Conservation (phyloP, 2,888 invertebrate genomes). For the Pachymerium ferrugineum region DNA sequence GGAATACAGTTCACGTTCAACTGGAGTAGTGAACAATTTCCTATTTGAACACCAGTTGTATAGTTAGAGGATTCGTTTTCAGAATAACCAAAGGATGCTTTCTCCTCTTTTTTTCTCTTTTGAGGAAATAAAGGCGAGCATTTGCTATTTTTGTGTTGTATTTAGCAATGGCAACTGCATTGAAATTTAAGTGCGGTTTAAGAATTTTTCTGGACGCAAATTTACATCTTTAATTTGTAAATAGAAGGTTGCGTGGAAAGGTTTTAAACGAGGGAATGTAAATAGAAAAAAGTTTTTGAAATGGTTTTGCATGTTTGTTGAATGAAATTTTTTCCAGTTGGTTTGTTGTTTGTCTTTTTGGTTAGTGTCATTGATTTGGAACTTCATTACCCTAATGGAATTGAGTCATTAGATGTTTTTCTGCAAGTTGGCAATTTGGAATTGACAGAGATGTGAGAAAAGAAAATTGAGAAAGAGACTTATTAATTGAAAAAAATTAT, state of each 20-base stretch:
- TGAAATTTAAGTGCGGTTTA: no score
- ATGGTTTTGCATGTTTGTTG: no score
- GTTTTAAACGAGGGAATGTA: no score
- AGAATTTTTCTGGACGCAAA: no score
- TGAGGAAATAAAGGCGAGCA: neutral
- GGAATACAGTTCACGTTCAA: conserved; percentile 11
- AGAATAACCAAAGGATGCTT: conserved; percentile 21
- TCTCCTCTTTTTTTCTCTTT: neutral
- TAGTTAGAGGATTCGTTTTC: conserved; percentile 12
- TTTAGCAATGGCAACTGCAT: no score
- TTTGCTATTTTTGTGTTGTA: neutral
- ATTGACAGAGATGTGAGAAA: no score
- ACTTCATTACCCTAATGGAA: conserved; percentile 21
- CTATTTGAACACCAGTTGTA: conserved; percentile 6
- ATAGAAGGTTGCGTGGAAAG: no score
- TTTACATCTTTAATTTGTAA: no score
- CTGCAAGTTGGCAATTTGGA: neutral
- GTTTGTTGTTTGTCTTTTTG: neutral
- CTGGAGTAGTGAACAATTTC: conserved; percentile 22
- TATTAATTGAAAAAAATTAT: no score
- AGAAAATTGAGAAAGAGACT: no score
- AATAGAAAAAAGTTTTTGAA: no score
- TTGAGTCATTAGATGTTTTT: neutral
- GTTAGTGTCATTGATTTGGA: conserved; percentile 4
- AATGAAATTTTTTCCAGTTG: neutral